Base-by-base conservation (phyloP, 1,140 invertebrate species). In the Solenopsis fugax region DNA sequence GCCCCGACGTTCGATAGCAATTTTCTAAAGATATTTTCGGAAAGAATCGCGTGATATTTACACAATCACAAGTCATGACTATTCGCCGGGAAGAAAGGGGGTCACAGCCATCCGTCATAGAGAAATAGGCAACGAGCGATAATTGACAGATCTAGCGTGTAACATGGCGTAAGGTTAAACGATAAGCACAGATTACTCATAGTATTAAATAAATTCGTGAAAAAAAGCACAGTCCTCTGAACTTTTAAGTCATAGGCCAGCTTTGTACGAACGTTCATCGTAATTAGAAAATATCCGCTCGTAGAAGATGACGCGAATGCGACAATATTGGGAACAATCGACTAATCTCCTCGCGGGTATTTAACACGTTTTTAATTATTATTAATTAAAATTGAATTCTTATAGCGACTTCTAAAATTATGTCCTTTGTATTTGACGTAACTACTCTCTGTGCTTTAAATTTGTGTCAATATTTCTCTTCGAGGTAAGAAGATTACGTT, bases 51-150 rank as follows among this genome's bases (percentile, higher is more conserved):
- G 41, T 78, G 13, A 29, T 78, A 64, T 48, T 78, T 41, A 65
- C 12, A 13, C 21, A 37, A 18, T 18, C n/a, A n/a, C 24, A 41
- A 71, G 13, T 52, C 29, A 69, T 54, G 16, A 81, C 21, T 71
- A 18, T 18, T 67, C 77, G 16, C 10, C 37, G 24, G 4, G 48
- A 71, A 54, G 64, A 71, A 71, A 54, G 64, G 48, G 34, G 64
- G 48, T 78, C 60, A 65, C 4, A 48, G 45, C 29, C 12, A 21
- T 21, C 65, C n/a, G 34, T 81, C 10, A 24, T 48, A n/a, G 41
- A 71, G 64, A 81, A 81, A 81, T 71, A 71, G 34, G 77, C 77
- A 69, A 80, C n/a, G n/a, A 41, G 50, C 16, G 48, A 78, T 78
- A 78, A 69, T 65, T 80, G 48, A 71, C 77, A 54, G 34, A 10